Base-by-base conservation (phyloP, 2,888 invertebrate genomes). In the Osedax fenrisi region DNA sequence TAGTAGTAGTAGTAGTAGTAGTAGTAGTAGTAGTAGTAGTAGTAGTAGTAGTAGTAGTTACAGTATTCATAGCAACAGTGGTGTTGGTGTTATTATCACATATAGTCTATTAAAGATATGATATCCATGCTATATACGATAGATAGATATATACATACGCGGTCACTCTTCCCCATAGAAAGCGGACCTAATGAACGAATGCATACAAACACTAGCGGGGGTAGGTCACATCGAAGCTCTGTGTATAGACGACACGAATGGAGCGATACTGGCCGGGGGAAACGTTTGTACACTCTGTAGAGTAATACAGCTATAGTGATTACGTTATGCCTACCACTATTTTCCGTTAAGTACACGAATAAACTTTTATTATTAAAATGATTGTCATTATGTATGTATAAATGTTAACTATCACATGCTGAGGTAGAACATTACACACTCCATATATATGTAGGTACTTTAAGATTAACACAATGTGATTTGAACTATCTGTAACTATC, bases 131-230 rank as follows among this genome's bases (percentile, higher is more conserved):
- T 13, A 23, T 64, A 13, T 22, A 22, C n/a, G 5, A 22, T 22
- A 64, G 3, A 64, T 64, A 64, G 5, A 64, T 64, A 64, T 64
- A 64, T 64, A 64, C n/a, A 64, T 22, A 64, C n/a, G n/a, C n/a
- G n/a, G n/a, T n/a, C n/a, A n/a, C n/a, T n/a, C n/a, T n/a, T n/a
- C n/a, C n/a, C n/a, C n/a, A n/a, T n/a, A 83, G 83, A 77, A 81
- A 26, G 81, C 81, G 5, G 76, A 77, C 74, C 82, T 82, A 1
- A 76, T 84, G 77, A 83, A 83, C 77, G 82, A 83, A 72, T 83
- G 83, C 80, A 82, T 83, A 74, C 81, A 82, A 78, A 79, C 82
- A 10, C 77, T 84, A 56, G 78, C 82, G 2, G 79, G 81, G 5
- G 80, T 80, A 64, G 81, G 81, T 24, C 78, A 79, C 0, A 82